Conservation (phyloP, 30 jellyfish, hydroid and myxozoan species). For the Aurelia aurita region DNA sequence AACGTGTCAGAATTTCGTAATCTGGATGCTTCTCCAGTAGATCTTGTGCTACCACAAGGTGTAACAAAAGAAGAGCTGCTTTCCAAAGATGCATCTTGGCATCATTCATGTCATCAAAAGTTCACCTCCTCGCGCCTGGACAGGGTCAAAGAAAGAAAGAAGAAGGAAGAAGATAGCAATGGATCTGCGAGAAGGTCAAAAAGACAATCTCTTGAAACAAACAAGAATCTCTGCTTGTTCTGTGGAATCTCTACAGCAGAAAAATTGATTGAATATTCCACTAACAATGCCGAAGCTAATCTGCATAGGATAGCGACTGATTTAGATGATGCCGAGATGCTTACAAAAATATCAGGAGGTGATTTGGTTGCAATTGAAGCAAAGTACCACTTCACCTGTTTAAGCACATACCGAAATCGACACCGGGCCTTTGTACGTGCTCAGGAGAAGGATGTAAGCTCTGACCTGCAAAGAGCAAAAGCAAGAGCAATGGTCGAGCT, state of each 20-base stretch:
- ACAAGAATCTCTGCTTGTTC: background rate
- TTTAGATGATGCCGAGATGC: conserved; percentile 5
- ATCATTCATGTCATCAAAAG: conserved; percentile 17
- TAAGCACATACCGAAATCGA: conserved; percentile 3
- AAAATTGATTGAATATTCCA: conserved; percentile 12
- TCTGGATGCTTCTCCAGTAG: background rate
- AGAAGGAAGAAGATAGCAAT: background rate
- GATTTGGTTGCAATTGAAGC: conserved; percentile 23
- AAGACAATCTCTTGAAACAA: background rate
- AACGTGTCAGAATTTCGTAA: background rate
- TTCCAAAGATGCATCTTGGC: too few relatives aligned
- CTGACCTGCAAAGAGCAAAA: conserved; percentile 26
- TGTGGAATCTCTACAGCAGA: conserved; percentile 1
- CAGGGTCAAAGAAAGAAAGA: background rate
- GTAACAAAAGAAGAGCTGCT: background rate
- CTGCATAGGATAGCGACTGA: background rate
- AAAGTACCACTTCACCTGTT: conserved; percentile 20
- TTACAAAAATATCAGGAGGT: conserved; percentile 11
- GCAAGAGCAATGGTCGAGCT: conserved; percentile 39
- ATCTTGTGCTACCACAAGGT: background rate
- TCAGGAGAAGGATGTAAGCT: background rate
- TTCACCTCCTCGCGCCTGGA: background rate
- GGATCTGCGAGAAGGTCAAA: conserved; percentile 1
- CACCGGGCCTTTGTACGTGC: conserved; percentile 23
- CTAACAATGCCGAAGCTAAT: conserved; percentile 9